Conservation (phyloP, 2,113 vertebrate species). For the Toxotes chatareus region DNA sequence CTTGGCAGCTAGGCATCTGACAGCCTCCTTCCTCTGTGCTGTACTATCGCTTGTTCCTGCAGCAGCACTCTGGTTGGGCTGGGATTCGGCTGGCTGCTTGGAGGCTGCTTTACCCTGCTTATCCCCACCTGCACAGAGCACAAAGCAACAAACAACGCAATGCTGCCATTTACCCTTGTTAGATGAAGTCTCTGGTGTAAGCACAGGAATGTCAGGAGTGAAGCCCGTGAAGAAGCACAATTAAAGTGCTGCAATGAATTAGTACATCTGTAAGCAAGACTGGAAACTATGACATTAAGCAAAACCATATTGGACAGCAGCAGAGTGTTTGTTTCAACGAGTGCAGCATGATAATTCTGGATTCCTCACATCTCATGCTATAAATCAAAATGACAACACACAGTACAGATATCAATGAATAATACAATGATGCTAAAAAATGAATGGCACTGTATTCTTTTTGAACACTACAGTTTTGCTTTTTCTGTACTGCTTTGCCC, state of each 20-base stretch:
- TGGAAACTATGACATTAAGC: slow-evolving; percentile 2
- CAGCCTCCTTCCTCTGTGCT: slow-evolving; percentile 85
- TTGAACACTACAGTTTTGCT: neutral
- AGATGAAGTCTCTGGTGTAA: slow-evolving; percentile 39
- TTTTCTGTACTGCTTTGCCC: neutral
- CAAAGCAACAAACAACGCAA: slow-evolving; percentile 51
- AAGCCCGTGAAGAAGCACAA: slow-evolving; percentile 26
- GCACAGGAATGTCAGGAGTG: slow-evolving; percentile 13
- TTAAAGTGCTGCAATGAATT: slow-evolving; percentile 58
- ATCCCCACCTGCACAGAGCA: slow-evolving; percentile 83
- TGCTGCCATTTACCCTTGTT: slow-evolving; percentile 58
- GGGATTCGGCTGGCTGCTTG: slow-evolving; percentile 82
- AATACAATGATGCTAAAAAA: slow-evolving; percentile 53
- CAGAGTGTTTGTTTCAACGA: slow-evolving; percentile 29
- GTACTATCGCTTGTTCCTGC: slow-evolving; percentile 81
- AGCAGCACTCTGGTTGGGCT: slow-evolving; percentile 71
- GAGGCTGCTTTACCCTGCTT: slow-evolving; percentile 84
- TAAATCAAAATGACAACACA: slow-evolving; percentile 56
- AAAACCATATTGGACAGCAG: neutral
- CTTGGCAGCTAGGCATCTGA: slow-evolving; percentile 91
- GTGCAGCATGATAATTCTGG: neutral
- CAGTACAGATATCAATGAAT: slow-evolving; percentile 42
- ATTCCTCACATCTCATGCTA: slow-evolving; percentile 2
- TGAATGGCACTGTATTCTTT: slow-evolving; percentile 15
- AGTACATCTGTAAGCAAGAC: slow-evolving; percentile 45